Conservation (phyloP, 2,797 vertebrate genomes). For the Clamator glandarius region DNA sequence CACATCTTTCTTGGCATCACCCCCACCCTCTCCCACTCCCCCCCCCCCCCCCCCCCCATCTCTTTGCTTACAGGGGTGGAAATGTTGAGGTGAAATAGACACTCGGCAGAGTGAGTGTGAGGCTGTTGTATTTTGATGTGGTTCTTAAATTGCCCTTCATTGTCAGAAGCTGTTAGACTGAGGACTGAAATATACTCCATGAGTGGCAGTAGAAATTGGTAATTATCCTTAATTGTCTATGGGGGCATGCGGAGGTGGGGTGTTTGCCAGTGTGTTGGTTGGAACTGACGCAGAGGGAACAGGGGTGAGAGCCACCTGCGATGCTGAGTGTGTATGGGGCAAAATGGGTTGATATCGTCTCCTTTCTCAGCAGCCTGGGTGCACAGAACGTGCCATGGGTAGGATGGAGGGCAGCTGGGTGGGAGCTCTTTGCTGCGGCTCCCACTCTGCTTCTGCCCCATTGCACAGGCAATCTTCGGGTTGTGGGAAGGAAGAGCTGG, state of each 20-base stretch:
- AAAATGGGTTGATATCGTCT: background rate
- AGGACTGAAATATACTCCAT: background rate
- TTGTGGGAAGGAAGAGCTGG: background rate
- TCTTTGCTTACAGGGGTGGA: background rate
- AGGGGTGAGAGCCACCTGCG: no score
- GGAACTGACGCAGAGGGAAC: fast-evolving
- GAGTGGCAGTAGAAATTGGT: background rate
- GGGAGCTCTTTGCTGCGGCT: background rate
- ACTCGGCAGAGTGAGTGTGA: background rate
- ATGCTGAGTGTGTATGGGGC: fast-evolving
- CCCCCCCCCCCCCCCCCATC: fast-evolving
- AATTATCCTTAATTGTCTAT: slow-evolving; percentile 36
- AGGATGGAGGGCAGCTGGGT: background rate
- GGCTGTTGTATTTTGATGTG: background rate
- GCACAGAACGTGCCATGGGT: fast-evolving
- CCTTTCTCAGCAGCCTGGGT: background rate
- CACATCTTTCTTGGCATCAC: background rate
- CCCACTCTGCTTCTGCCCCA: background rate
- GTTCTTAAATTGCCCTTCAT: slow-evolving; percentile 42
- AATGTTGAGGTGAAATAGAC: background rate
- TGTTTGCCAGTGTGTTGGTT: fast-evolving
- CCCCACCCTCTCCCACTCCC: no score
- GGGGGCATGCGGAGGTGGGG: background rate
- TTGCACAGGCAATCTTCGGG: background rate
- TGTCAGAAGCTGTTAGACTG: slow-evolving; percentile 58